A percentile compares a stretch with the other conserved stretches of the same genome.
phyloP scores from a whole-genome alignment of 2,888 invertebrate genomes.

The Fragum fragum region DNA sequence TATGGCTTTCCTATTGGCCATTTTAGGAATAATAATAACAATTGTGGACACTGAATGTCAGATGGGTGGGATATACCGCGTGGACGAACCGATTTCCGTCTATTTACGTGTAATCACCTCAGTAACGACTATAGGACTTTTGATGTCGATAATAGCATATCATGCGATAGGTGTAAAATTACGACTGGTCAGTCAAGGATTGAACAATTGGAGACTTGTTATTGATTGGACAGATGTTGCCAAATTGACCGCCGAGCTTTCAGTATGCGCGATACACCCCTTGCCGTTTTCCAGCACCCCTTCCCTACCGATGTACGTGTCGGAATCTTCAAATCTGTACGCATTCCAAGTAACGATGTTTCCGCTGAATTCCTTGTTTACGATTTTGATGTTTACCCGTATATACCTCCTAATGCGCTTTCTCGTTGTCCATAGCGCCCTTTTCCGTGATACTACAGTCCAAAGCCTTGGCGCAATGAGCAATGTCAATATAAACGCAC shows the following conservation, averaged over 20 bases:
- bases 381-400: constrained; percentile 79
- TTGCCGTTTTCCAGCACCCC: constrained; percentile 73
- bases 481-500: constrained; percentile 80
- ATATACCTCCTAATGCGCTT: constrained; percentile 77
- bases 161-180: constrained; percentile 76
- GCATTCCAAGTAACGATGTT: constrained; percentile 66
- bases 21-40: constrained; percentile 75
- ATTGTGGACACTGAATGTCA: constrained; percentile 78
- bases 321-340: constrained; percentile 55
- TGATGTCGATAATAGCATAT: constrained; percentile 73
- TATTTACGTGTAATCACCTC: constrained; percentile 76
- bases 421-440: constrained; percentile 79
- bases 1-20: constrained; percentile 74
- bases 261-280: constrained; percentile 79
- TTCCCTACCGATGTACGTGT: constrained; percentile 70
- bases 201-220: constrained; percentile 77
- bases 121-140: constrained; percentile 73
- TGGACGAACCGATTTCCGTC: constrained; percentile 67
- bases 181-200: constrained; percentile 75
- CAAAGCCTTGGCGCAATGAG: constrained; percentile 82
- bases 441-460: constrained; percentile 80
- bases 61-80: constrained; percentile 65
- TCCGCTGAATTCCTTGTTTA: constrained; percentile 77
- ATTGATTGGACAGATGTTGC: constrained; percentile 72
- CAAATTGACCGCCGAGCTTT: constrained; percentile 72